These are phyloP conservation scores for Axinella damicornis DNA, from an alignment of 37 sponge, comb jelly and placozoan genomes.

Conservation along the genomic window DNA sequence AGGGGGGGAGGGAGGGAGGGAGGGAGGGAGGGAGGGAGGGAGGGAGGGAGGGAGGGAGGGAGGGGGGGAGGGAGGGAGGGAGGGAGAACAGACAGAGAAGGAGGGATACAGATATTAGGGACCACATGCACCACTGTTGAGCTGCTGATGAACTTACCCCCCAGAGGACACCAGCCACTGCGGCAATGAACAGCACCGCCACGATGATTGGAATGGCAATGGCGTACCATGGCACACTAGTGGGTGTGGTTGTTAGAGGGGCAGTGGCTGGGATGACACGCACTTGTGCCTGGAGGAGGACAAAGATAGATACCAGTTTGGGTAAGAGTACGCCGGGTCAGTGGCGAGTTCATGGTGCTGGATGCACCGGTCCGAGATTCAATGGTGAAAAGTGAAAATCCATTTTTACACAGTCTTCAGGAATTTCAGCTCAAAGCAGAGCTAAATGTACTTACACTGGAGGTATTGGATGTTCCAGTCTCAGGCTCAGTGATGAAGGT, in stretches of 20 bases:
- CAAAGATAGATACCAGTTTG: no score
- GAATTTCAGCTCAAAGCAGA: no score
- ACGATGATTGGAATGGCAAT: conserved; percentile 32
- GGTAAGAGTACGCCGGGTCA: no score
- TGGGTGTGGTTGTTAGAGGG: no score
- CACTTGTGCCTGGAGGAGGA: conserved; percentile 24
- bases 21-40: not conserved
- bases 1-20: not conserved
- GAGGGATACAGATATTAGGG: no score
- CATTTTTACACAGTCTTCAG: no score
- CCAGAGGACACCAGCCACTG: conserved; percentile 21
- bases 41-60: not conserved
- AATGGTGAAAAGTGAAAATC: no score
- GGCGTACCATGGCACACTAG: conserved; percentile 45
- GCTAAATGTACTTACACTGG: conserved; percentile 22
- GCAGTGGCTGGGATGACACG: conserved; percentile 28
- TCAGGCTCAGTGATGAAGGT: not conserved
- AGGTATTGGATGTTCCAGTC: not conserved
- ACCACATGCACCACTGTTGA: no score
- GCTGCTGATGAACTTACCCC: conserved; percentile 19
- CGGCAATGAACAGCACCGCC: conserved; percentile 29
- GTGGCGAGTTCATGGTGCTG: no score
- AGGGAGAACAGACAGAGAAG: no score
- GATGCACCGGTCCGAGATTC: no score
- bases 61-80: not conserved